Evolutionary conservation across 2,888 invertebrate genomes (phyloP).

Genomic region (Silvanus unidentatus): DNA sequence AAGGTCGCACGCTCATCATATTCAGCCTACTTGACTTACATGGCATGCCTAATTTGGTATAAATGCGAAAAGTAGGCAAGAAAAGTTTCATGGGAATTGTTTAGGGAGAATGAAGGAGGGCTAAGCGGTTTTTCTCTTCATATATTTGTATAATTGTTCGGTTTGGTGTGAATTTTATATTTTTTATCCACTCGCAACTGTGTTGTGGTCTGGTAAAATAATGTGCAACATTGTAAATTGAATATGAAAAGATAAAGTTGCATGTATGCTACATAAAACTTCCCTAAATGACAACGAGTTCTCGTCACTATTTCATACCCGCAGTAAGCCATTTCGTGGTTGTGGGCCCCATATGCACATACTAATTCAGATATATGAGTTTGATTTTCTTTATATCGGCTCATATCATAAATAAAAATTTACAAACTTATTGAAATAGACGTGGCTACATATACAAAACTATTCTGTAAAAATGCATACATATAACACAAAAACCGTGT

Average conservation of each 20-base stretch:
- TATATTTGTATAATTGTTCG: conserved; percentile 1
- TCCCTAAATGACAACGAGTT: conserved; percentile 4
- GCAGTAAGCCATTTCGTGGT: conserved; percentile 40
- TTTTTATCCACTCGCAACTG: no score
- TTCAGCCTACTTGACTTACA: conserved; percentile 21
- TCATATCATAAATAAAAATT: conserved; percentile 4
- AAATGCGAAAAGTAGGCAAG: conserved; percentile 8
- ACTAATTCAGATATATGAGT: conserved; percentile 45
- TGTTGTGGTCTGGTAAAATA: conserved; percentile 27
- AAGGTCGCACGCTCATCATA: conserved; percentile 23
- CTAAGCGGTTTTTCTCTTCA: conserved; percentile 20
- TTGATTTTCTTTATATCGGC: conserved; percentile 37
- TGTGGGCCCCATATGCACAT: conserved; percentile 35
- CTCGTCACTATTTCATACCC: conserved; percentile 11
- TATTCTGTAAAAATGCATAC: no score
- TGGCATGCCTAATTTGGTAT: conserved; percentile 15
- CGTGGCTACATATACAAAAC: no score
- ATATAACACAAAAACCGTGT: no score
- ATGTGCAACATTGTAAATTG: conserved; percentile 27
- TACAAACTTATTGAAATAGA: no score
- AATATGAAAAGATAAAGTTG: conserved; percentile 38
- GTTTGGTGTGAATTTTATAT: no score
- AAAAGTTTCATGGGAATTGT: conserved; percentile 12
- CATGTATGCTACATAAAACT: conserved; percentile 31
- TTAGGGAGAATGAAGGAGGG: conserved; percentile 5